Evolutionary conservation across 2,797 vertebrate genomes (phyloP).

Genomic region (Vipera latastei): DNA sequence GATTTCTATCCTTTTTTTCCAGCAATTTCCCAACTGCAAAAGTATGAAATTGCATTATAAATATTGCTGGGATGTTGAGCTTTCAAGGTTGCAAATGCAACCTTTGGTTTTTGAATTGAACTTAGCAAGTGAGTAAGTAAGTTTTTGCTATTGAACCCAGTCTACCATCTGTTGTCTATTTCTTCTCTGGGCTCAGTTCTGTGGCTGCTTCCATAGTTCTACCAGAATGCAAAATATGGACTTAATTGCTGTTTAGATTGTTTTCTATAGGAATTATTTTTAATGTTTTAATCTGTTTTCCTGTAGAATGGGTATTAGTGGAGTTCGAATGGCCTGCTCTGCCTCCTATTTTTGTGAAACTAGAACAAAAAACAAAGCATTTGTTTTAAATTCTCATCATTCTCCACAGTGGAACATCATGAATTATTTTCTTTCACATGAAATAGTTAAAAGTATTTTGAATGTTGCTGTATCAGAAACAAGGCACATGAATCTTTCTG

Average conservation of each 20-base stretch:
- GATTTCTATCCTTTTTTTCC: too few species aligned
- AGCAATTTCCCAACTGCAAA: too few species aligned
- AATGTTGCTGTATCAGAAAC: background rate
- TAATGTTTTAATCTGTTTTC: background rate
- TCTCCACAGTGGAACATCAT: background rate
- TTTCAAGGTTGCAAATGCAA: too few species aligned
- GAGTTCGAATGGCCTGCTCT: background rate
- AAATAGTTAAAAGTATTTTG: background rate
- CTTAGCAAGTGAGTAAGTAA: background rate
- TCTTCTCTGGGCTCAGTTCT: background rate
- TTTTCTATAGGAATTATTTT: background rate
- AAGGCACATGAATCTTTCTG: background rate
- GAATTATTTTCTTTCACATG: background rate
- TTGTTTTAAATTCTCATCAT: background rate
- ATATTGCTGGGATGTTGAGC: too few species aligned
- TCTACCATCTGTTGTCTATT: background rate
- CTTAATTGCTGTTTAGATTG: background rate
- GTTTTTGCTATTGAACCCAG: background rate
- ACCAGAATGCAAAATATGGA: background rate
- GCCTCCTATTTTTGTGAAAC: background rate
- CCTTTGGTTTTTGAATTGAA: too few species aligned
- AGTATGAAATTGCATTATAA: too few species aligned
- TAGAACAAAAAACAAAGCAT: background rate
- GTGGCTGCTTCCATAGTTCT: background rate
- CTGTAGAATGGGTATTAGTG: background rate